Conservation (phyloP, 2,113 vertebrate species). For the Ginglymostoma cirratum region DNA sequence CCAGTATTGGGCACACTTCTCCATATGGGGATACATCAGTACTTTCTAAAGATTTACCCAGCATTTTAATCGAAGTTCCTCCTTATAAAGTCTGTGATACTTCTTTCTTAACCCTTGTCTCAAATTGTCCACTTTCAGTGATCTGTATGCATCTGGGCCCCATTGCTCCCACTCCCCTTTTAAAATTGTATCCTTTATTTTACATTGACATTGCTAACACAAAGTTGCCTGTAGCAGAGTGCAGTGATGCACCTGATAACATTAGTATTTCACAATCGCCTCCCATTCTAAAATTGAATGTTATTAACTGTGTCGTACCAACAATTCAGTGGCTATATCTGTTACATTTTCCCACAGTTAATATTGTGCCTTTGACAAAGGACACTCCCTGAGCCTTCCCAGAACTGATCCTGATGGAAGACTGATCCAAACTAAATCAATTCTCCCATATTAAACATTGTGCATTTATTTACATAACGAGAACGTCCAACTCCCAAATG, state of each 20-base stretch:
- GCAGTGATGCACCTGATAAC: not conserved
- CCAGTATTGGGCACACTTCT: not conserved
- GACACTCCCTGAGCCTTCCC: not conserved
- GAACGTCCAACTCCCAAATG: not conserved
- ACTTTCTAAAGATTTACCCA: not conserved
- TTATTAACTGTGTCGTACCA: not conserved
- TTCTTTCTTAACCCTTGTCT: not conserved
- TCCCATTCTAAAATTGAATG: not conserved
- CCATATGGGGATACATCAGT: not conserved
- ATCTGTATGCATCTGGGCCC: too few relatives aligned
- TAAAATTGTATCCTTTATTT: not conserved
- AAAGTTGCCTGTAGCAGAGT: not conserved
- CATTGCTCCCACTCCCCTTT: not conserved
- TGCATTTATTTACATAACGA: not conserved
- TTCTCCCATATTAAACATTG: not conserved
- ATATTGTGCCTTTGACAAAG: not conserved
- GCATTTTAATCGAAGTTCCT: not conserved
- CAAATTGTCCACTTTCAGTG: not conserved
- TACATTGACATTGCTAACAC: not conserved
- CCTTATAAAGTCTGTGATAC: not conserved
- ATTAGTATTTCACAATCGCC: not conserved
- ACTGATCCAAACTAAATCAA: not conserved
- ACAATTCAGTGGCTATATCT: not conserved
- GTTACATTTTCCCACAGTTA: not conserved
- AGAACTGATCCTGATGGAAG: not conserved